Conservation (phyloP, 2,113 vertebrate genomes). For the Pandion haliaetus region DNA sequence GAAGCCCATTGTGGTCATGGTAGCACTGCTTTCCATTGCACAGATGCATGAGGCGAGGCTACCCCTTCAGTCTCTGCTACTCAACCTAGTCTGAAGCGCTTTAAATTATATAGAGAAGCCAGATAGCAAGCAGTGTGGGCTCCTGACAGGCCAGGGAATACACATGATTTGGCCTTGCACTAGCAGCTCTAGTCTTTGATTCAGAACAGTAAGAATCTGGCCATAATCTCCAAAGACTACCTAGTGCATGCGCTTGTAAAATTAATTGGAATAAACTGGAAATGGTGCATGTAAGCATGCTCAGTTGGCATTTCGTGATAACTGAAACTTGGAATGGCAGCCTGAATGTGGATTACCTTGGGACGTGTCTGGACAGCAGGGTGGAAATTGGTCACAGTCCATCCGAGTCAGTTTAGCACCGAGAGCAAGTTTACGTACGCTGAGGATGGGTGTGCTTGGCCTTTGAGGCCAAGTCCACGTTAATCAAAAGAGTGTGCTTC, state of each 20-base stretch:
- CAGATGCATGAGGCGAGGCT: background rate
- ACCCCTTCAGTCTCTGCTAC: background rate
- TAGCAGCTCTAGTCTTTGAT: background rate
- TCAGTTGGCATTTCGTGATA: background rate
- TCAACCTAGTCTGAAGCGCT: background rate
- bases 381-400: background rate
- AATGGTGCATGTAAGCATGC: background rate
- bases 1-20: background rate
- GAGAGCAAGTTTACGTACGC: fast-evolving
- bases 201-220: background rate
- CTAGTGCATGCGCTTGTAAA: background rate
- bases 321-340: background rate
- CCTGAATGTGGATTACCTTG: background rate
- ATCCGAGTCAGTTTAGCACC: fast-evolving
- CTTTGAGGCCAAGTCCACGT: background rate
- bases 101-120: background rate
- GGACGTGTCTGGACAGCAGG: fast-evolving
- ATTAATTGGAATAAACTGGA: background rate
- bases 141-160: background rate
- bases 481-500: background rate
- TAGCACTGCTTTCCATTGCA: background rate
- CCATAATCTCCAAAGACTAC: background rate
- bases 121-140: background rate
- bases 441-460: background rate
- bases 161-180: background rate